A percentile compares a stretch with the other conserved stretches of the same genome.
Conservation (phyloP, 2,113 vertebrate genomes). For the Reinhardtius hippoglossoides region DNA sequence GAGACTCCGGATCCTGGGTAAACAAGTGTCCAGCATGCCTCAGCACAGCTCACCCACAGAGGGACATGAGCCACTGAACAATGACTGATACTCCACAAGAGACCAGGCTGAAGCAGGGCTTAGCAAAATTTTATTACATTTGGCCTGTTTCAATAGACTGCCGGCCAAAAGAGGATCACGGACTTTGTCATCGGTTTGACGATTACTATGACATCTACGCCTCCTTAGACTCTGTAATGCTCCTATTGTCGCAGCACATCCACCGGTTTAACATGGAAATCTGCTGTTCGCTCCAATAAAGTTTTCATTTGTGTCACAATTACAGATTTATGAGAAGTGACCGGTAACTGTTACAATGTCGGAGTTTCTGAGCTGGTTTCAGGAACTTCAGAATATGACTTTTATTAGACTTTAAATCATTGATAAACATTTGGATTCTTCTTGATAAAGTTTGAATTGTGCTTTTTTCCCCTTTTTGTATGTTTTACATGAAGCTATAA, state of each 20-base stretch:
- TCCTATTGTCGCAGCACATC: constrained; percentile 58
- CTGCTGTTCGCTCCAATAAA: constrained; percentile 27
- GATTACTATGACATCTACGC: constrained; percentile 67
- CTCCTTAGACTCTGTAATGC: constrained; percentile 58
- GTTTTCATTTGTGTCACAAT: constrained; percentile 16
- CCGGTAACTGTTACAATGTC: neutral
- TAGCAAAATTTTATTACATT: constrained; percentile 80
- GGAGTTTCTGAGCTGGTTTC: neutral
- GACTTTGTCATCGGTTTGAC: constrained; percentile 69
- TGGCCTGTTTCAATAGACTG: constrained; percentile 68
- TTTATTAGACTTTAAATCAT: too few species aligned
- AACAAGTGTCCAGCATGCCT: constrained; percentile 81
- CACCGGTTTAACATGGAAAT: constrained; percentile 54
- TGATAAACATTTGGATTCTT: too few species aligned
- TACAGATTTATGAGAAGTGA: constrained; percentile 5
- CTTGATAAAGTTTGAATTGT: neutral
- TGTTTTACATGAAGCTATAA: too few species aligned
- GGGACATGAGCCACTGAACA: constrained; percentile 73
- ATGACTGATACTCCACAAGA: constrained; percentile 69
- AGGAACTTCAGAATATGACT: neutral
- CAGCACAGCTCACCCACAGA: constrained; percentile 66
- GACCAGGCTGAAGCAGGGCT: constrained; percentile 63
- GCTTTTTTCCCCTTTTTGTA: too few species aligned
- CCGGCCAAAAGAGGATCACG: constrained; percentile 61
- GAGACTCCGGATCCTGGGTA: constrained; percentile 80